Evolutionary conservation across 2,888 invertebrate genomes (phyloP), one percentile per base, ranked within the genome.

Genomic region (Thymelicus sylvestris): DNA sequence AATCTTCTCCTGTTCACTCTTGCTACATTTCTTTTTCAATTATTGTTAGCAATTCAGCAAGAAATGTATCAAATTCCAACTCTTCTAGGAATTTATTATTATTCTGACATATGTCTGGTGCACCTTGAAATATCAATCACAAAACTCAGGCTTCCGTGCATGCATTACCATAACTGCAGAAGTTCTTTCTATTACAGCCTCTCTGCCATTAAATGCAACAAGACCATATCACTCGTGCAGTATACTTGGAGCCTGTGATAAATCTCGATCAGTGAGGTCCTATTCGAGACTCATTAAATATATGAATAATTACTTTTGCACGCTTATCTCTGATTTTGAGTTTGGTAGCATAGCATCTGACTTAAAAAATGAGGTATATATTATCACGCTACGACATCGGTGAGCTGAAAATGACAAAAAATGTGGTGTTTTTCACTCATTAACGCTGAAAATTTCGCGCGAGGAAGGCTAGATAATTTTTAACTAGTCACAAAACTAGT

Each of bases 111-210:
- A 98, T 97, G 98, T 95, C 95, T 98, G 98, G 96, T 98, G 98
- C 96, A 98, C 98, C 96, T 98, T 98, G 96, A 98, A 97, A 97
- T 98, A 98, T 98, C 98, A 98, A 98, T 98, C 98, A 96, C 97
- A 98, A 96, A 98, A 98, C 97, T 96, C 98, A 98, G 98, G 97
- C 98, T 98, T 98, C 97, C 98, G 98, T 96, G 98, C 98, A 98
- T 98, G 98, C 98, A 98, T 98, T 98, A 98, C 98, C 98, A 98
- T 98, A 96, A 97, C 97, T 97, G 97, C 97, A 96, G 96, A 95
- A 96, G 92, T 96, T 96, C 96, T 94, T 95, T 95, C 95, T 95
- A 94, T 95, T 95, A 95, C 95, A 95, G 96, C 96, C 95, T 95
- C 95, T 95, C 95, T 94, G 95, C 95, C 94, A 95, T 94, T 93